These are phyloP conservation scores for Lutra lutra DNA, from an alignment of 2,797 vertebrate species.

Conservation along the genomic window DNA sequence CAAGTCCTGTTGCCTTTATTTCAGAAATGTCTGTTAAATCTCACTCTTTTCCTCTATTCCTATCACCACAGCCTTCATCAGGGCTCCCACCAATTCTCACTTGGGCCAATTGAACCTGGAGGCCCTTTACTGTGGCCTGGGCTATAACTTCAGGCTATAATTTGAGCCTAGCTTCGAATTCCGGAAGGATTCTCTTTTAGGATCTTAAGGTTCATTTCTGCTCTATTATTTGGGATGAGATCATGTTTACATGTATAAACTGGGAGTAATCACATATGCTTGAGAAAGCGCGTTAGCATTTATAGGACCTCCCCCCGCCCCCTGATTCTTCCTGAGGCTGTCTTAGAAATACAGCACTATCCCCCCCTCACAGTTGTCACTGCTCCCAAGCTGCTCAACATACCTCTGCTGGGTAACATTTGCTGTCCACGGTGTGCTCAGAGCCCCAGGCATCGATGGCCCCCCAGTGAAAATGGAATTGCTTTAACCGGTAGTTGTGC, in stretches of 20 bases:
- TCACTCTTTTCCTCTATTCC: neutral
- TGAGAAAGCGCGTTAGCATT: neutral
- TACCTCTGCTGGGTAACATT: conserved; percentile 96
- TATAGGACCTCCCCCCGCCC: neutral
- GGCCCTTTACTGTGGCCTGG: neutral
- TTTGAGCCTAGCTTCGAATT: neutral
- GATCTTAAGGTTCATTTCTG: conserved; percentile 35
- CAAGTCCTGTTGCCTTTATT: conserved; percentile 19
- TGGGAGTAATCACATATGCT: neutral
- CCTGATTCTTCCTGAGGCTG: neutral
- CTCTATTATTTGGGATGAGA: neutral
- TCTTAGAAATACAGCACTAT: conserved; percentile 23
- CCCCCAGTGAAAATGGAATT: conserved; percentile 99
- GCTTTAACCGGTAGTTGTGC: conserved; percentile 94
- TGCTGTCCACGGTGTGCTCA: conserved; percentile 95
- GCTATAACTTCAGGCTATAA: neutral
- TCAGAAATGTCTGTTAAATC: neutral
- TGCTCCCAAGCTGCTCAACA: neutral
- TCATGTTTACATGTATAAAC: conserved; percentile 27
- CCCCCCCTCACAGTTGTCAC: neutral
- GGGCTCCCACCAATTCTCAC: neutral
- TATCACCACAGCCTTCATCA: neutral
- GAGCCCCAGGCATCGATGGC: conserved; percentile 96
- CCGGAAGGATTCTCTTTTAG: conserved; percentile 1
- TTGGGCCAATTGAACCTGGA: neutral